Percentiles rank a stretch among this genome's conserved stretches.
These are phyloP conservation scores for Dromaius novaehollandiae DNA, from an alignment of 2,113 vertebrate genomes.

Conservation along the genomic window DNA sequence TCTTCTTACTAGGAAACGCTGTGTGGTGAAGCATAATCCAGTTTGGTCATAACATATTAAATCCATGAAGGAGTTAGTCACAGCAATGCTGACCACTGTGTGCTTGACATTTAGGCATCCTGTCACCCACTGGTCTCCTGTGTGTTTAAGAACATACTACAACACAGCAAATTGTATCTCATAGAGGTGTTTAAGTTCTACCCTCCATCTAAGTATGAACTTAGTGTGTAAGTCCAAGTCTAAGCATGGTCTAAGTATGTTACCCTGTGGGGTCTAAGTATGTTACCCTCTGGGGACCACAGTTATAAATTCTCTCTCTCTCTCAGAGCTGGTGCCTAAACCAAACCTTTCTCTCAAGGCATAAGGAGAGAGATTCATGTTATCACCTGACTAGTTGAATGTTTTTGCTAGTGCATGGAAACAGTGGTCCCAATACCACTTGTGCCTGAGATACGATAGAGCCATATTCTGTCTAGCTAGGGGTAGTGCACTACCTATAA, in stretches of 20 bases:
- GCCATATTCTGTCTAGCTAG: background rate
- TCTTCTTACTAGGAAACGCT: background rate
- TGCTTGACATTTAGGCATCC: background rate
- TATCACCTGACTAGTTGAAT: background rate
- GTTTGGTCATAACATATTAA: background rate
- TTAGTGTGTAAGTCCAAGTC: too few relatives aligned
- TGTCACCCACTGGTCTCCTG: background rate
- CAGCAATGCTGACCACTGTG: background rate
- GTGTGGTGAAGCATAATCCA: background rate
- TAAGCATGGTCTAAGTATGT: background rate
- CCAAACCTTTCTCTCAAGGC: background rate
- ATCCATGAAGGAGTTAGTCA: background rate
- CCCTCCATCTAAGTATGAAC: background rate
- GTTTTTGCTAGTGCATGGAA: background rate
- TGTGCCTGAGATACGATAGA: background rate
- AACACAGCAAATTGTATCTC: background rate
- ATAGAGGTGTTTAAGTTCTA: background rate
- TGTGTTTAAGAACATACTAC: background rate
- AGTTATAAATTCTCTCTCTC: background rate
- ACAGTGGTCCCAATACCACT: background rate
- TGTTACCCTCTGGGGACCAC: accelerated
- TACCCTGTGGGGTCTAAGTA: background rate
- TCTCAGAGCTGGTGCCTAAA: background rate
- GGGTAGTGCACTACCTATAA: background rate
- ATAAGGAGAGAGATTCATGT: background rate